Evolutionary conservation across 2,888 invertebrate genomes (phyloP).

Genomic region (Drosophila dives): DNA sequence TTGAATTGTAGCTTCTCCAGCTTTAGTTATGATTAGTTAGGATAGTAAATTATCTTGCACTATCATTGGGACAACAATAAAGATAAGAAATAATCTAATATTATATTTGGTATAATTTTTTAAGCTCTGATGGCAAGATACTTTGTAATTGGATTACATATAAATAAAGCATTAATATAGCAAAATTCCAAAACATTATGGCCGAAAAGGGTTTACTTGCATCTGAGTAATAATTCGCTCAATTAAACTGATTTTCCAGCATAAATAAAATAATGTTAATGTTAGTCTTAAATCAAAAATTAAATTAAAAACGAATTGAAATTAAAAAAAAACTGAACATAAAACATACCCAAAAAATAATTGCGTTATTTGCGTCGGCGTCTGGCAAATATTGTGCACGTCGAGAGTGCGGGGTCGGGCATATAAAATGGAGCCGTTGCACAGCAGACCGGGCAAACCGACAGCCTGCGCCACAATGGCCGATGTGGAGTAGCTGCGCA

Average conservation of each 20-base stretch:
- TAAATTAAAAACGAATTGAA: neutral
- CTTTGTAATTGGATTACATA: neutral
- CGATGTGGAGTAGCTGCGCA: conserved; percentile 82
- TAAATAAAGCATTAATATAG: neutral
- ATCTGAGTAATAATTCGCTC: neutral
- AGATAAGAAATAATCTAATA: neutral
- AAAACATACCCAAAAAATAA: conserved; percentile 84
- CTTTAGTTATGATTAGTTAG: neutral
- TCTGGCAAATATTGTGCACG: conserved; percentile 82
- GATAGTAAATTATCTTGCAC: neutral
- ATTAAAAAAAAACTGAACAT: conserved; percentile 6
- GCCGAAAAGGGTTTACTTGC: neutral
- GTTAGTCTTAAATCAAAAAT: neutral
- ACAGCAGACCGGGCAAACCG: conserved; percentile 51
- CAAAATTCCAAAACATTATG: neutral
- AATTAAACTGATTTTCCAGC: neutral
- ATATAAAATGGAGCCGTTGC: conserved; percentile 54
- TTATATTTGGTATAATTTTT: neutral
- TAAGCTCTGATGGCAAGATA: neutral
- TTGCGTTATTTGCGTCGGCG: conserved; percentile 83
- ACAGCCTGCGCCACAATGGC: conserved; percentile 68
- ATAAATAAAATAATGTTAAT: neutral
- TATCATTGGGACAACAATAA: neutral
- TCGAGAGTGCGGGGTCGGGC: conserved; percentile 83
- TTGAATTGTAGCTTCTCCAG: neutral